Base-by-base conservation (phyloP, 2,888 invertebrate species). In the Cephus pygmeus region DNA sequence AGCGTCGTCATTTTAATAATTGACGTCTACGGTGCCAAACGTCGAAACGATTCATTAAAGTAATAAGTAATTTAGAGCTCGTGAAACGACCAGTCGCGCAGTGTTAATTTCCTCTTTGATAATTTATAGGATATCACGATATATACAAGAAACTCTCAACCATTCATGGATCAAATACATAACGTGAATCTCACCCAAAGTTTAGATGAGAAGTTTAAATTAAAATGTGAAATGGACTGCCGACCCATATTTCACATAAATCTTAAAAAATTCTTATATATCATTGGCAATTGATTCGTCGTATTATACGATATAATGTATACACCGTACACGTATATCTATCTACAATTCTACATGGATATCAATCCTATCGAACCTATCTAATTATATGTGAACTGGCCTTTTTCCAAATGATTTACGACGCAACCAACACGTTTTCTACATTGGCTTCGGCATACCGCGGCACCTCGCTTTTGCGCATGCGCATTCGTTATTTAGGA, bases 391-490 rank as follows among this genome's bases (percentile, higher is more conserved):
- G 56, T 23, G 56, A 56, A 56, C 9, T 56, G 23, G 56, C 56
- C 9, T 56, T 56, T 56, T 56, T 56, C 71, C 71, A 71, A 31
- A 34, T 71, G 71, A 71, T 71, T 71, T 71, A 71, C 15, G 71
- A 71, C 71, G 23, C 31, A 56, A 23, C 9, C 33, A 31, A 33
- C 33, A 33, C 30, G 33, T 69, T 69, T 69, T 69, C 69, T 69
- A 69, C 31, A 15, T 15, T 30, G 15, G 12, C 69, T 69, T 69
- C 69, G 69, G 69, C 69, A 30, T 23, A 69, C 40, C 40, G 40
- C 40, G 15, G 40, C 40, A 40, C 15, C 40, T 40, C 40, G 6
- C 6, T 40, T 40, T 40, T 15, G 40, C 40, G 40, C 40, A 40
- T 12, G 40, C 40, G 40, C 56, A 56, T 56, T 31, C 12, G 34